Evolutionary conservation across 37 sponge, comb jelly and placozoan species (phyloP).

Genomic region (Dysidea cf. avara): DNA sequence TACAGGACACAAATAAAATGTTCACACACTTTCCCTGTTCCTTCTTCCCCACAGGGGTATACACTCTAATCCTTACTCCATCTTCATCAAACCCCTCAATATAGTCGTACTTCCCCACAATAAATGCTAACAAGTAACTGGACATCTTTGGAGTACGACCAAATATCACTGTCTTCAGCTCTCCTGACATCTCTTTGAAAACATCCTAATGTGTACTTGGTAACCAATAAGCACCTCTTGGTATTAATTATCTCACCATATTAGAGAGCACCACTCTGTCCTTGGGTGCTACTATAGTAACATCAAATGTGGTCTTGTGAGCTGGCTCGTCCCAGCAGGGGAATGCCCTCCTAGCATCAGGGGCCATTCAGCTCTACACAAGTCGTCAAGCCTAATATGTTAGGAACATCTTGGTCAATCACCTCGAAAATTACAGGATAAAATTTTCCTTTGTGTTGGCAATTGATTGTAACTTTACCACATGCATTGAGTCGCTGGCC

Average conservation of each 20-base stretch:
- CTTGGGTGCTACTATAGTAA: conserved; percentile 80
- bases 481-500: too few relatives aligned
- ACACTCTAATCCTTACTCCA: conserved; percentile 86
- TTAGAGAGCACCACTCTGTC: conserved; percentile 91
- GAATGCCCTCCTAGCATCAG: conserved; percentile 95
- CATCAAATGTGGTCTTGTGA: conserved; percentile 95
- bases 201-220: too few relatives aligned
- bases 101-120: conserved; percentile 96
- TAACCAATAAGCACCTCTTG: too few relatives aligned
- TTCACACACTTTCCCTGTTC: conserved; percentile 90
- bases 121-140: conserved; percentile 89
- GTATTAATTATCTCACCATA: conserved; percentile 66
- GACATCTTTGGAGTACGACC: conserved; percentile 88
- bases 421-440: too few relatives aligned
- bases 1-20: too few relatives aligned
- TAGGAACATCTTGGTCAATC: too few relatives aligned
- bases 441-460: too few relatives aligned
- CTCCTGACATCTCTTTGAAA: conserved; percentile 30
- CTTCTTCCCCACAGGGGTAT: conserved; percentile 88
- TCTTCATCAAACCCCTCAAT: conserved; percentile 71
- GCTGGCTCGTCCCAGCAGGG: conserved; percentile 99
- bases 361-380: too few relatives aligned
- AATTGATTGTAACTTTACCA: too few relatives aligned
- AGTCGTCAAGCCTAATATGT: too few relatives aligned
- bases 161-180: conserved; percentile 62